Conservation (phyloP, 2,797 vertebrate genomes). For the Anas georgica region DNA sequence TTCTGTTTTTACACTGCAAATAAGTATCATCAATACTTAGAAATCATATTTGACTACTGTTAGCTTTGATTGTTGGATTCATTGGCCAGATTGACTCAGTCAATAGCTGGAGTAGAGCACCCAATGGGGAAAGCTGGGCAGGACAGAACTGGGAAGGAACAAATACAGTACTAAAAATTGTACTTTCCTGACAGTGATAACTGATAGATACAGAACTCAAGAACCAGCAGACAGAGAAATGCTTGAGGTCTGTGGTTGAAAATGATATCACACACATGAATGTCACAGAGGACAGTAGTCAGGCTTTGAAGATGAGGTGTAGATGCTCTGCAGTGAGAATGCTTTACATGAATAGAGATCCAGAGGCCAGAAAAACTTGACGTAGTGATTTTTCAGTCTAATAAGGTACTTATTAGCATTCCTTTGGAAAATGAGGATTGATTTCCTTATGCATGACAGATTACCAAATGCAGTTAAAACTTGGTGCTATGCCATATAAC, state of each 20-base stretch:
- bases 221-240: neutral
- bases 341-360: neutral
- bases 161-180: neutral
- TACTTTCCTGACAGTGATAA: neutral
- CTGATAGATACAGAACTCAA: neutral
- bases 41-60: neutral
- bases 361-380: neutral
- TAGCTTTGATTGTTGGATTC: neutral
- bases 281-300: neutral
- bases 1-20: neutral
- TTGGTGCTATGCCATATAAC: neutral
- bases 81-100: neutral
- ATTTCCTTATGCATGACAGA: neutral
- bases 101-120: neutral
- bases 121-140: neutral
- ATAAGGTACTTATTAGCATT: neutral
- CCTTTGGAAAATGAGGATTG: neutral
- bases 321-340: neutral
- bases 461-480: conserved; percentile 41
- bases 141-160: neutral
- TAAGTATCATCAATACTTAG: neutral
- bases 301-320: neutral
- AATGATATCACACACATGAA: neutral
- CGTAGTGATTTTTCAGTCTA: neutral
- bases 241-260: neutral